These are phyloP conservation scores for Muschampia plurimacula DNA, from an alignment of 2,888 invertebrate genomes.

Conservation along the genomic window DNA sequence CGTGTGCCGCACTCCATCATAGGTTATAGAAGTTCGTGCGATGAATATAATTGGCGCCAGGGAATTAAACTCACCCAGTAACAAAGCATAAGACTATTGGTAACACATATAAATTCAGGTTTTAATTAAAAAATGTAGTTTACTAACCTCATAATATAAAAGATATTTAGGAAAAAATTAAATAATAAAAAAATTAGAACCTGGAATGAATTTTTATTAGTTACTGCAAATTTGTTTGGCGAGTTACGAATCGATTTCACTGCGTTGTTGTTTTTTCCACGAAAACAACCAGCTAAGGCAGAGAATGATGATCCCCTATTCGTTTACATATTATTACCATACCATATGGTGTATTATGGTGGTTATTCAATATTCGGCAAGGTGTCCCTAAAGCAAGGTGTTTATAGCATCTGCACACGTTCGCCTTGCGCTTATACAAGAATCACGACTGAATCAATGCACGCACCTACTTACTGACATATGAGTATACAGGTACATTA, in stretches of 20 bases:
- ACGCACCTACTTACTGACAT: slow-evolving; percentile 6
- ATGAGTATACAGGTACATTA: neutral
- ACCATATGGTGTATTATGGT: slow-evolving; percentile 43
- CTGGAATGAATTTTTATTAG: no score
- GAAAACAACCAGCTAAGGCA: neutral
- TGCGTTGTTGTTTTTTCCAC: neutral
- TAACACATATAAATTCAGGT: neutral
- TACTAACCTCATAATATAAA: neutral
- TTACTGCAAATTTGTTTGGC: neutral
- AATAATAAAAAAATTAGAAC: no score
- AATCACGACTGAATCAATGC: slow-evolving; percentile 68
- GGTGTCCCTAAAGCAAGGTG: slow-evolving; percentile 68
- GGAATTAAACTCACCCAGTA: slow-evolving; percentile 21
- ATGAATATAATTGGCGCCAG: slow-evolving; percentile 33
- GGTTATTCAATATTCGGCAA: slow-evolving; percentile 61
- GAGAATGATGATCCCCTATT: slow-evolving; percentile 15
- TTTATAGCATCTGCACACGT: slow-evolving; percentile 64
- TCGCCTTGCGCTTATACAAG: slow-evolving; percentile 50
- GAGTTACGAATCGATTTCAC: neutral
- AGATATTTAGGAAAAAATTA: no score
- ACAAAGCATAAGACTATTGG: neutral
- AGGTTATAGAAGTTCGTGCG: slow-evolving; percentile 22
- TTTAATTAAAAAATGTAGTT: neutral
- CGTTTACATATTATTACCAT: slow-evolving; percentile 42
- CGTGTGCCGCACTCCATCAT: slow-evolving; percentile 68